These are phyloP conservation scores for Dendroctonus ponderosae DNA, from an alignment of 1,140 invertebrate species.

Conservation along the genomic window DNA sequence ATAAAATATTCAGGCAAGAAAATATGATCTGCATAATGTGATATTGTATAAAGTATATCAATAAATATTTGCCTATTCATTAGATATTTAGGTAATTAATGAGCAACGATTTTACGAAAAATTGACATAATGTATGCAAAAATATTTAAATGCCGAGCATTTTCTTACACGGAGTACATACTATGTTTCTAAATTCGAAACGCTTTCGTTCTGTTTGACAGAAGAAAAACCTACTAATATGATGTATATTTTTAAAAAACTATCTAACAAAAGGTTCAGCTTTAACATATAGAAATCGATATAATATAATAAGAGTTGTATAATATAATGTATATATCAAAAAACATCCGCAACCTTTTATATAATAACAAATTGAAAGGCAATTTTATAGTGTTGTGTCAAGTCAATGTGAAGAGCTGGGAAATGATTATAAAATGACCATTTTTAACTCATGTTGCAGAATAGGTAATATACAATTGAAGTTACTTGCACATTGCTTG, in stretches of 20 bases:
- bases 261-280: constrained; percentile 27
- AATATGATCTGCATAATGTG: no score
- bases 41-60: no score
- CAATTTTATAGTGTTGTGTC: background rate
- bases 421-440: no score
- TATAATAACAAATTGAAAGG: constrained; percentile 31
- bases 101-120: background rate
- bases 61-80: no score
- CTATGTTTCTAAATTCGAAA: background rate
- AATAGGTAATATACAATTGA: no score
- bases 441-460: no score
- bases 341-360: constrained; percentile 42
- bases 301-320: constrained; percentile 23
- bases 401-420: no score
- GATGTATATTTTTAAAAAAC: constrained; percentile 26
- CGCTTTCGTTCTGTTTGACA: background rate
- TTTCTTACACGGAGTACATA: background rate
- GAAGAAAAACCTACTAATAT: constrained; percentile 8
- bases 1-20: no score
- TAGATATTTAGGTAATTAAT: no score
- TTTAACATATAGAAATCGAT: constrained; percentile 14
- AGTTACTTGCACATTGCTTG: no score
- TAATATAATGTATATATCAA: constrained; percentile 39
- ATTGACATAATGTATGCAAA: constrained; percentile 1
- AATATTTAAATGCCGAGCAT: constrained; percentile 2